Evolutionary conservation across 2,888 invertebrate genomes (phyloP), one percentile per base, ranked within the genome.

Genomic region (Platynereis dumerilii): DNA sequence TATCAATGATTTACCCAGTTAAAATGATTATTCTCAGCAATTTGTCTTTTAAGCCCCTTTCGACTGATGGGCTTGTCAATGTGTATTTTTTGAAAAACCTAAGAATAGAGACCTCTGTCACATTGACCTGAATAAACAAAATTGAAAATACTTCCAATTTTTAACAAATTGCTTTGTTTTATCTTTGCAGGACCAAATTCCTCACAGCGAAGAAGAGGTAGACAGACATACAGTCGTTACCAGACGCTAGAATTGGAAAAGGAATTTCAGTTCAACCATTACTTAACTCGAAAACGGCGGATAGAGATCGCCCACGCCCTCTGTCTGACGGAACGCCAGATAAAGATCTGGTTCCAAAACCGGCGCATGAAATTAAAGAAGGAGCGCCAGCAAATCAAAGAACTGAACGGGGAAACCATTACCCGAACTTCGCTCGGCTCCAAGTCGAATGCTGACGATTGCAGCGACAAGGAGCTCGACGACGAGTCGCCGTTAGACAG

Each of bases 201-300:
- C 20, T 78, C 80, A 58, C 80, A 80, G 64, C 70, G 80, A 66
- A 64, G 80, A 48, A 64, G 96, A 85, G 96, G 96, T 74, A 90
- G 96, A 79, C 96, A 96, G 87, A 96, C 96, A 75, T 96, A 96
- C 87, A 96, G 96, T 79, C 90, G 96, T 86, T 96, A 95, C 88
- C 96, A 96, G 88, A 96, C 96, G 67, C 88, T 96, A 85, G 96
- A 96, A 88, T 88, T 96, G 87, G 96, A 96, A 86, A 96, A 96
- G 86, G 96, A 96, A 88, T 96, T 96, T 88, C 96, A 96, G 87
- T 96, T 95, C 89, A 96, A 96, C 88, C 91, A 96, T 85, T 96
- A 96, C 89, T 90, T 96, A 87, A 96, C 96, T 84, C 89, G 96
- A 86, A 91, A 96, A 88, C 90, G 96, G 88, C 89, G 96, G 85